phyloP scores from a whole-genome alignment of 2,797 vertebrate genomes.

The Halcyon leucocephala region DNA sequence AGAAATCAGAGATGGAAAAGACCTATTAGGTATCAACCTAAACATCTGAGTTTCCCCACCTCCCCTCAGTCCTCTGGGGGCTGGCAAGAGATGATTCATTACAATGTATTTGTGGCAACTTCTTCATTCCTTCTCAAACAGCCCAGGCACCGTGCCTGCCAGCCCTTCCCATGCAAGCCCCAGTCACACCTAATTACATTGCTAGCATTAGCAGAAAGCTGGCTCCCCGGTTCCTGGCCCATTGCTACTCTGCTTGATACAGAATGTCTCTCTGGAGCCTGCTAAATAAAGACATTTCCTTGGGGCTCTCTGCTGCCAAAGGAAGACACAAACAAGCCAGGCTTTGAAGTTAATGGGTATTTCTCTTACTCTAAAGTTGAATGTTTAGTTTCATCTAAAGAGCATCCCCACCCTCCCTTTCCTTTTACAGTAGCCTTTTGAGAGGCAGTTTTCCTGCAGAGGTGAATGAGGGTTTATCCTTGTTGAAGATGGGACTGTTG shows the following conservation, averaged over 20 bases:
- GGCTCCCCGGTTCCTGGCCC: background rate
- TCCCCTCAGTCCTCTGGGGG: background rate
- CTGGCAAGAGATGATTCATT: background rate
- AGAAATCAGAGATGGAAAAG: slow-evolving; percentile 67
- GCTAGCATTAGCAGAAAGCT: background rate
- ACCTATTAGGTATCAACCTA: slow-evolving; percentile 38
- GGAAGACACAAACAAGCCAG: background rate
- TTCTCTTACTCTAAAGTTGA: background rate
- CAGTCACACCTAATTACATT: background rate
- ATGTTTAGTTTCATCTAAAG: background rate
- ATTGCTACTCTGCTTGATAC: background rate
- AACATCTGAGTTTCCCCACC: background rate
- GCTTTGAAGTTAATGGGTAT: background rate
- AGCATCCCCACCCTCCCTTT: background rate
- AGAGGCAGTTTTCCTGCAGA: background rate
- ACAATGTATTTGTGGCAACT: background rate
- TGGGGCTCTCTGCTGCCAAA: background rate
- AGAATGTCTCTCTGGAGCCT: background rate
- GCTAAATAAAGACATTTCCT: background rate
- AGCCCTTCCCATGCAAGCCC: background rate
- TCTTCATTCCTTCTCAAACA: background rate
- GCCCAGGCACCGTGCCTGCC: background rate
- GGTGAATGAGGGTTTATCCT: background rate
- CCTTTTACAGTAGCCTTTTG: background rate
- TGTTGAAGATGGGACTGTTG: background rate